Conservation (phyloP, 2,797 vertebrate species). For the Martes flavigula region DNA sequence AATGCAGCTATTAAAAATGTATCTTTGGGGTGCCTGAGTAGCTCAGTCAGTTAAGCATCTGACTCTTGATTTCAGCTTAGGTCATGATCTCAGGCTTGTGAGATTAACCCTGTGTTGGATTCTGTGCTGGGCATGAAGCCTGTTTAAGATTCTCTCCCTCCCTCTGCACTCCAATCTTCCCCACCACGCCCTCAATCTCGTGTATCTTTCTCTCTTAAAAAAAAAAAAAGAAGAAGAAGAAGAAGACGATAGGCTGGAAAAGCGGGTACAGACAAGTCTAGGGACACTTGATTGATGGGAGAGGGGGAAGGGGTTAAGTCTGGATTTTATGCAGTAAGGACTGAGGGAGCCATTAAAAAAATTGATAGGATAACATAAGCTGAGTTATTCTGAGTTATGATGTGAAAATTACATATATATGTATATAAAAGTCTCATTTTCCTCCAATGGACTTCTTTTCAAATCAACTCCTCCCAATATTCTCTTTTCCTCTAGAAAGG, state of each 20-base stretch:
- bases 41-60: neutral
- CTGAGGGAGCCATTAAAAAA: neutral
- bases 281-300: neutral
- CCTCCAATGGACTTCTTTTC: neutral
- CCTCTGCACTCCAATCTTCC: neutral
- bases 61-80: neutral
- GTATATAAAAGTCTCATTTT: neutral
- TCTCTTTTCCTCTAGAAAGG: neutral
- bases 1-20: neutral
- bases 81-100: neutral
- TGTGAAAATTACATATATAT: neutral
- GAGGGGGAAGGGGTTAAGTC: neutral
- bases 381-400: neutral
- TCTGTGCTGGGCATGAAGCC: neutral
- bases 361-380: neutral
- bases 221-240: no score
- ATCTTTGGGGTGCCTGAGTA: neutral
- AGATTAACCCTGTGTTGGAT: neutral
- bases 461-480: neutral
- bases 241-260: neutral
- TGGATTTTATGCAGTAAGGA: conserved; percentile 6
- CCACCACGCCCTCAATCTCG: fast-evolving
- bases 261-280: neutral
- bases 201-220: neutral
- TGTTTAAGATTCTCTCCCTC: neutral